These are phyloP conservation scores for Aphyosemion australe DNA, from an alignment of 2,113 vertebrate species.

Conservation along the genomic window DNA sequence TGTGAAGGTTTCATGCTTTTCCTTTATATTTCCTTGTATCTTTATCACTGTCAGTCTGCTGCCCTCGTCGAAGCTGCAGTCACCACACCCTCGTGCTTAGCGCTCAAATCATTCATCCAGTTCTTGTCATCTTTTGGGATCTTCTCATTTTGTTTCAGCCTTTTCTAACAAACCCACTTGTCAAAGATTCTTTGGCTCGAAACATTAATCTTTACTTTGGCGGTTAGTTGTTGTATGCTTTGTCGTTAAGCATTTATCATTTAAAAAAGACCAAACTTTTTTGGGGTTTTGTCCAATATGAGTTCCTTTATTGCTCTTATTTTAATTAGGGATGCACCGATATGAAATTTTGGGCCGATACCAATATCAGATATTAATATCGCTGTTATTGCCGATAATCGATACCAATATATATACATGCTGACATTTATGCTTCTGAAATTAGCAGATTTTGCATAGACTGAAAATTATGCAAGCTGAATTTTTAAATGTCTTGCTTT, in stretches of 20 bases:
- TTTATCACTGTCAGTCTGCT: constrained; percentile 31
- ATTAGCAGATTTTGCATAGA: too few species aligned
- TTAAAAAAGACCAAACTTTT: not conserved
- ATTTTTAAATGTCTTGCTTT: too few species aligned
- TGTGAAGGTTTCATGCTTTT: constrained; percentile 24
- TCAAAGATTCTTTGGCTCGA: constrained; percentile 33
- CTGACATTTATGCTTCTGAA: too few species aligned
- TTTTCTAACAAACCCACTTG: constrained; percentile 29
- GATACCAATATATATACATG: too few species aligned
- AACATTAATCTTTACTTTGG: constrained; percentile 21
- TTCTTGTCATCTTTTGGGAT: constrained; percentile 15
- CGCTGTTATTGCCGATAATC: too few species aligned
- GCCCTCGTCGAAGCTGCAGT: constrained; percentile 40
- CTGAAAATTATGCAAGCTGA: too few species aligned
- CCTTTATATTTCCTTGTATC: constrained; percentile 36
- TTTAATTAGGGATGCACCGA: too few species aligned
- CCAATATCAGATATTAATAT: too few species aligned
- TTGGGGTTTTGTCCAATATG: too few species aligned
- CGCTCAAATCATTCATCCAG: constrained; percentile 38
- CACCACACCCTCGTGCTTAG: constrained; percentile 33
- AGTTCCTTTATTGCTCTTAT: too few species aligned
- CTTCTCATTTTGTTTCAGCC: constrained; percentile 26
- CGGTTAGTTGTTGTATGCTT: constrained; percentile 4
- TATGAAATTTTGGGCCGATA: too few species aligned
- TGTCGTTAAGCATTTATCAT: constrained; percentile 3